Percentiles rank a stretch among this genome's conserved stretches.
Evolutionary conservation across 1,140 invertebrate species (phyloP).

Genomic region (Samia ricini): DNA sequence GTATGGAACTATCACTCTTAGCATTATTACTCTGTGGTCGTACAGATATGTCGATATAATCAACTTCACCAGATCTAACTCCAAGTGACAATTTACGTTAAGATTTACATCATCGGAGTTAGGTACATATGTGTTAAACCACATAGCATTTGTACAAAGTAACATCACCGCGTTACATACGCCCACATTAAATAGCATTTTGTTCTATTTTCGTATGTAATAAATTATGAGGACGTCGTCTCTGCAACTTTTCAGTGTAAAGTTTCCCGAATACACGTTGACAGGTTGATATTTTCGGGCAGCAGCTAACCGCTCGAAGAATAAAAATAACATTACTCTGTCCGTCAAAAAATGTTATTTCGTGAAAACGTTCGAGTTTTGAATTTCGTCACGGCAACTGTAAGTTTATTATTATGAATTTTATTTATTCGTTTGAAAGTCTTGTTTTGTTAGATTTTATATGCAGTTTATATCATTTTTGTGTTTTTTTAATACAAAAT

Average conservation of each 20-base stretch:
- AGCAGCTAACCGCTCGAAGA: slow-evolving; percentile 51
- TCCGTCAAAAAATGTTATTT: slow-evolving; percentile 61
- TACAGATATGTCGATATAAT: neutral
- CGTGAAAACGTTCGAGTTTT: slow-evolving; percentile 40
- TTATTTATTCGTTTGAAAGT: neutral
- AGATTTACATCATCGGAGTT: slow-evolving; percentile 58
- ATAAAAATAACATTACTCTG: slow-evolving; percentile 60
- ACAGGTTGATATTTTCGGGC: slow-evolving; percentile 53
- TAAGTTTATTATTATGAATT: neutral
- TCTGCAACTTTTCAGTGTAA: slow-evolving; percentile 61
- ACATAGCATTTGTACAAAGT: slow-evolving; percentile 49
- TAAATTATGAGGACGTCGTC: slow-evolving; percentile 30
- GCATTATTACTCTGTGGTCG: no score
- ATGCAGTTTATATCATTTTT: no score
- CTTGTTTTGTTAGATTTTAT: neutral
- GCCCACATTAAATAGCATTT: slow-evolving; percentile 7
- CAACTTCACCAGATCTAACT: neutral
- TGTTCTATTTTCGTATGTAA: slow-evolving; percentile 46
- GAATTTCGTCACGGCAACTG: slow-evolving; percentile 17
- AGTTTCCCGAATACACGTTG: slow-evolving; percentile 52
- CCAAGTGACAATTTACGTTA: slow-evolving; percentile 41
- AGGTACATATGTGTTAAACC: slow-evolving; percentile 49
- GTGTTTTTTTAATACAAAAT: no score
- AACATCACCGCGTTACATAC: slow-evolving; percentile 16
- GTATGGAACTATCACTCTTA: no score